Evolutionary conservation across 2,113 vertebrate species (phyloP).

Genomic region (Serranochromis macrocephalus): DNA sequence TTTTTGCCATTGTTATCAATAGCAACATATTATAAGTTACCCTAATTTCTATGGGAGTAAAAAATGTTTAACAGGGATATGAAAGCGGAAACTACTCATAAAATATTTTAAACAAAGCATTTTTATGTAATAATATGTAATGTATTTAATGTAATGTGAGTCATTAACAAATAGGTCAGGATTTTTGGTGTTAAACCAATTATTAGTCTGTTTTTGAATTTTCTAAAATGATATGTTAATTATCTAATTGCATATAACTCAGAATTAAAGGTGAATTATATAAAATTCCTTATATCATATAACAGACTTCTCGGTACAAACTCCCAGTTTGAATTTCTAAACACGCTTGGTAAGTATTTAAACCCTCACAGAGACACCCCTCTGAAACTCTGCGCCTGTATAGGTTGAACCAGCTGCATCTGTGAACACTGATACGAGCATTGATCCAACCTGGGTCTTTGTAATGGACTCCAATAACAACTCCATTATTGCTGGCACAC

Average conservation of each 20-base stretch:
- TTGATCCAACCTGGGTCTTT: conserved; percentile 78
- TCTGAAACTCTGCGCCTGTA: conserved; percentile 57
- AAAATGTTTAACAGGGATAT: not conserved
- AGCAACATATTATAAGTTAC: not conserved
- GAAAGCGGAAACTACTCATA: not conserved
- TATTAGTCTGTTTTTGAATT: not conserved
- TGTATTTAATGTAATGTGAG: not conserved
- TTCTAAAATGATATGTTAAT: not conserved
- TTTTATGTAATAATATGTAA: not conserved
- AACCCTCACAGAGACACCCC: conserved; percentile 6
- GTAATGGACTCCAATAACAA: conserved; percentile 90
- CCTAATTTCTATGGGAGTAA: not conserved
- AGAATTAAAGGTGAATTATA: not conserved
- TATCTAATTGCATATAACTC: not conserved
- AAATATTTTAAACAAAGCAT: not conserved
- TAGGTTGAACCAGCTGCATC: conserved; percentile 65
- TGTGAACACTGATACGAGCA: conserved; percentile 75
- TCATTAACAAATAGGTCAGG: not conserved
- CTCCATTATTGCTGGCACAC: conserved; percentile 81
- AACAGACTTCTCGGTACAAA: not conserved
- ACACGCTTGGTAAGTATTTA: not conserved
- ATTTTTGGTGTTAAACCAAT: not conserved
- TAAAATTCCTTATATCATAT: not conserved
- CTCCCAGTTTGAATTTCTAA: not conserved
- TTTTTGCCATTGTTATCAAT: not conserved